Percentiles rank a stretch among this genome's conserved stretches.
Evolutionary conservation across 2,113 vertebrate genomes (phyloP).

Genomic region (Eolophus roseicapilla): DNA sequence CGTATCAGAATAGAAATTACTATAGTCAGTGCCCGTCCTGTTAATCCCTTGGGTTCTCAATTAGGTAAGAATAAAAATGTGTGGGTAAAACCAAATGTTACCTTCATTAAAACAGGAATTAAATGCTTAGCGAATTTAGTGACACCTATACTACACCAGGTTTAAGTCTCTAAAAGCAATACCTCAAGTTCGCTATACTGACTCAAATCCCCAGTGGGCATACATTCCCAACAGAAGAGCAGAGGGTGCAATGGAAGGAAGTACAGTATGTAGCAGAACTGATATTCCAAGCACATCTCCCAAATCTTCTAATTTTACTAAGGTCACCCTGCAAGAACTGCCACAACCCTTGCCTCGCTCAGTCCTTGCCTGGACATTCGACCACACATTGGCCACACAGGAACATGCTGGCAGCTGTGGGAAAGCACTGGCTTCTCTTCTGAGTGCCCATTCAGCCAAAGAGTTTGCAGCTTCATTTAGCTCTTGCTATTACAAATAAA

Average conservation of each 20-base stretch:
- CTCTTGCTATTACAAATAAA: not conserved
- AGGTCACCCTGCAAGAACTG: not conserved
- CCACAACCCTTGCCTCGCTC: rapidly evolving
- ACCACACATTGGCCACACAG: not conserved
- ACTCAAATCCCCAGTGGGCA: not conserved
- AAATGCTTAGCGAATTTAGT: not conserved
- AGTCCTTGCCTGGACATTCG: not conserved
- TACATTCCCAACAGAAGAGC: not conserved
- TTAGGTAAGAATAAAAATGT: not conserved
- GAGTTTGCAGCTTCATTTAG: not conserved
- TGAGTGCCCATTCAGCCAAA: not conserved
- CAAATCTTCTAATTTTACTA: not conserved
- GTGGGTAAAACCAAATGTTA: not conserved
- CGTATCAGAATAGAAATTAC: not conserved
- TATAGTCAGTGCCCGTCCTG: not conserved
- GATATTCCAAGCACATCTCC: not conserved
- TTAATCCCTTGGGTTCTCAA: not conserved
- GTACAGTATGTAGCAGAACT: not conserved
- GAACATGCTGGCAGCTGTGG: not conserved
- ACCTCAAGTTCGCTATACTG: not conserved
- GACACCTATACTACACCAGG: not conserved
- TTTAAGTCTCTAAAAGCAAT: not conserved
- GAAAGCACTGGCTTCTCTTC: not conserved
- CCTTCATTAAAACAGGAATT: not conserved
- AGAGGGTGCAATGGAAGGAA: not conserved